Percentiles rank a stretch among this genome's conserved stretches.
Conservation (phyloP, 1,140 invertebrate species). For the Neodiprion fabricii region DNA sequence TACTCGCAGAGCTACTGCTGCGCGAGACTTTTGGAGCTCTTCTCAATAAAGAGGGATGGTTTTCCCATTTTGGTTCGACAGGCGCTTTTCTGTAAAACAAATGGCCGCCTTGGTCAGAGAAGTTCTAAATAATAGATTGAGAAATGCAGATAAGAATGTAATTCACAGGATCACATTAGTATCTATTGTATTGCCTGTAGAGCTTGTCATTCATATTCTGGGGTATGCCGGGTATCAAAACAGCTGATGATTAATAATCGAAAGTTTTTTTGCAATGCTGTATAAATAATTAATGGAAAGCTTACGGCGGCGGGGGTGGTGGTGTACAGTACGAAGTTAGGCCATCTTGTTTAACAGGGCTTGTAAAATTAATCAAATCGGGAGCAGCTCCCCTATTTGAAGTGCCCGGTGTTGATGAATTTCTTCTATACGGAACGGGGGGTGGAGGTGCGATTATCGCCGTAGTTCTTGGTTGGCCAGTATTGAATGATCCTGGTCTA, state of each 20-base stretch:
- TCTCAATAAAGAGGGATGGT: slow-evolving; percentile 52
- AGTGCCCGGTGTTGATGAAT: slow-evolving; percentile 60
- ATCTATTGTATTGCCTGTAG: background rate
- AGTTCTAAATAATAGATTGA: background rate
- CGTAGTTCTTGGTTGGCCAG: slow-evolving; percentile 52
- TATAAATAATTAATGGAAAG: slow-evolving; percentile 10
- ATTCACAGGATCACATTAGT: slow-evolving; percentile 11
- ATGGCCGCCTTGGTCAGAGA: slow-evolving; percentile 43
- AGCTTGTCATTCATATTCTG: background rate
- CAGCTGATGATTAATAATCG: too few relatives aligned
- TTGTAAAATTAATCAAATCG: slow-evolving; percentile 78
- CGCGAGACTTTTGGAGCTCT: slow-evolving; percentile 51
- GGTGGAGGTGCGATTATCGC: slow-evolving; percentile 65
- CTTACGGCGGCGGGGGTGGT: slow-evolving; percentile 51
- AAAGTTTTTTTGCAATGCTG: too few relatives aligned
- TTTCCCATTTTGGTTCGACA: slow-evolving; percentile 58
- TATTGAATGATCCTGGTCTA: slow-evolving; percentile 61
- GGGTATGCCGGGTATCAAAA: too few relatives aligned
- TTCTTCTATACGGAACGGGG: slow-evolving; percentile 59
- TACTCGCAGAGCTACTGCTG: slow-evolving; percentile 54
- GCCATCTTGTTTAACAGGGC: slow-evolving; percentile 61
- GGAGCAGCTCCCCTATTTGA: slow-evolving; percentile 61
- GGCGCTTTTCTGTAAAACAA: slow-evolving; percentile 47
- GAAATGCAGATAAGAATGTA: slow-evolving; percentile 2
- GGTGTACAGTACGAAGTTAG: slow-evolving; percentile 50